Evolutionary conservation across 2,797 vertebrate species (phyloP), one percentile per base, ranked within the genome.

Genomic region (Amblyopsis hoosieri): DNA sequence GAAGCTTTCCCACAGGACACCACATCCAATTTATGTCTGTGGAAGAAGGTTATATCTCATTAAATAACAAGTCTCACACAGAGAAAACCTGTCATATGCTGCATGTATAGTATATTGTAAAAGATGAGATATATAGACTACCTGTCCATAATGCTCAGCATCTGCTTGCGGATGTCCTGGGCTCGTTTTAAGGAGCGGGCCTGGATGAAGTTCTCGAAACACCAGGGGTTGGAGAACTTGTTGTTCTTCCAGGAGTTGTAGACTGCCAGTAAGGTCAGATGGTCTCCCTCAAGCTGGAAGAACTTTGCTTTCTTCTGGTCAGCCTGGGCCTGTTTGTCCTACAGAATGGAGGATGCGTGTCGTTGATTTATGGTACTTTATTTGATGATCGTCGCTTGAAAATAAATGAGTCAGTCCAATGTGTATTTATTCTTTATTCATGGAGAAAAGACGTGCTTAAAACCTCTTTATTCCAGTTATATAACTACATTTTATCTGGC

Each of bases 211-310:
- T 99, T 99, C 83, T 99, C 98, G 0, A 99, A 99, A 81, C 98
- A 99, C 98, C 98, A 99, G 1, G 97, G 96, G 83, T 98, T 99
- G 74, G 97, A 98, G 87, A 99, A 99, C 82, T 99, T 99, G 77
- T 99, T 99, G 75, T 99, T 99, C 85, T 99, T 99, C 97, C 97
- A 99, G 60, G 98, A 99, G 80, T 99, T 99, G 88, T 99, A 99
- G 45, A 99, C 97, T 0, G 97, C 97, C 87, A 99, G 87, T 69
- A 99, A 84, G 0, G 98, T 99, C 68, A 99, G 94, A 76, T 99
- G 98, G 72, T 99, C 98, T 0, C 98, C 98, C 85, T 99, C 98
- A 0, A 96, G 96, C 58, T 99, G 97, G 85, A 98, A 96, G 85
- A 99, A 99, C 85, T 99, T 99, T 6, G 98, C 97, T 76, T 99